Evolutionary conservation across 1,140 invertebrate species (phyloP).

Genomic region (Lepidostoma basale): DNA sequence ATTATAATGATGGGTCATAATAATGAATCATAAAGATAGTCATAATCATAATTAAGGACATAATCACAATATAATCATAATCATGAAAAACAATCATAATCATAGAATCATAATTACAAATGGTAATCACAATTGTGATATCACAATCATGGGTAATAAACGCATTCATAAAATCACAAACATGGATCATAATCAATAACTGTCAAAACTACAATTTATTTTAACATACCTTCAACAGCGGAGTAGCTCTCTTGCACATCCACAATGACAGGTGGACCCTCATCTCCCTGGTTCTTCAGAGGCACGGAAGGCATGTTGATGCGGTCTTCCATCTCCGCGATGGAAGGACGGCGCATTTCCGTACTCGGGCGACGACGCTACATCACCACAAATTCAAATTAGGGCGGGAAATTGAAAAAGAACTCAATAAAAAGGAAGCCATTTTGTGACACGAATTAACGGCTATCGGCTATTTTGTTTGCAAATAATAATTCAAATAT

Average conservation of each 20-base stretch:
- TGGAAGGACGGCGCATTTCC: conserved; percentile 82
- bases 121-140: background rate
- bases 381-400: conserved; percentile 41
- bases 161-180: background rate
- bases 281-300: conserved; percentile 74
- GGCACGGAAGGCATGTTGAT: conserved; percentile 92
- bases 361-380: conserved; percentile 85
- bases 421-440: too few species aligned
- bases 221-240: conserved; percentile 81
- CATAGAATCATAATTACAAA: background rate
- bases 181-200: background rate
- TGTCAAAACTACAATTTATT: too few species aligned
- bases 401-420: too few species aligned
- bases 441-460: too few species aligned
- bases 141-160: too few species aligned
- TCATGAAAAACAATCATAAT: too few species aligned
- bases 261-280: conserved; percentile 84
- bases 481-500: too few species aligned
- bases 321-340: conserved; percentile 86
- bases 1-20: too few species aligned
- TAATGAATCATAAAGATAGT: too few species aligned
- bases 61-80: too few species aligned
- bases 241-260: conserved; percentile 90
- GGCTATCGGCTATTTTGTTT: too few species aligned
- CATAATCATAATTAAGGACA: too few species aligned